Evolutionary conservation across 2,888 invertebrate genomes (phyloP).

Genomic region (Hydriomena furcata): DNA sequence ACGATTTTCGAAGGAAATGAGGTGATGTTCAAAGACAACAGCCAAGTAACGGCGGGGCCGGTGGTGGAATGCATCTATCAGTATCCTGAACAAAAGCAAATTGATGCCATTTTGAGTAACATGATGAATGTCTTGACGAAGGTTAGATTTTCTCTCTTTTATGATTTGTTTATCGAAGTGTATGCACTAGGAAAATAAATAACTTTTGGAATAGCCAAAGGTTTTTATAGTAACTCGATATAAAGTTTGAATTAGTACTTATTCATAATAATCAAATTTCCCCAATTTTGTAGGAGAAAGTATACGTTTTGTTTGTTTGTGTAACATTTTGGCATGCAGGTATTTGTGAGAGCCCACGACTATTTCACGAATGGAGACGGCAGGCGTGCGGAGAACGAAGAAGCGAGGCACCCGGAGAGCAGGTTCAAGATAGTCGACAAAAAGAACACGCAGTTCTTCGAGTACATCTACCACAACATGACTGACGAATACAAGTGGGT

Average conservation of each 20-base stretch:
- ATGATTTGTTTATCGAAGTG: no score
- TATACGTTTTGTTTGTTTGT: no score
- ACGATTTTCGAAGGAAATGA: neutral
- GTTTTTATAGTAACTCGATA: no score
- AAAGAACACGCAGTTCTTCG: slow-evolving; percentile 45
- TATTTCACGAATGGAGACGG: slow-evolving; percentile 18
- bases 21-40: neutral
- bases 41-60: slow-evolving; percentile 30
- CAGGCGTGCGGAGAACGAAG: neutral
- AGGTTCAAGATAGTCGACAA: slow-evolving; percentile 43
- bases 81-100: slow-evolving; percentile 46
- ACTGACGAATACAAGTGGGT: slow-evolving; percentile 39
- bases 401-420: slow-evolving; percentile 23
- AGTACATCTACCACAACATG: slow-evolving; percentile 50
- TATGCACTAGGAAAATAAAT: no score
- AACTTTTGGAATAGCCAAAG: no score
- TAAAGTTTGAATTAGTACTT: no score
- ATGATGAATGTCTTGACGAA: slow-evolving; percentile 58
- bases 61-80: slow-evolving; percentile 47
- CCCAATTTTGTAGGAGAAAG: no score
- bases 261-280: no score
- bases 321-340: slow-evolving; percentile 34
- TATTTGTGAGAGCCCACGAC: slow-evolving; percentile 42
- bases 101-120: slow-evolving; percentile 49
- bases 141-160: slow-evolving; percentile 33